These are phyloP conservation scores for Lagopus leucura DNA, from an alignment of 2,113 vertebrate genomes.

Conservation along the genomic window DNA sequence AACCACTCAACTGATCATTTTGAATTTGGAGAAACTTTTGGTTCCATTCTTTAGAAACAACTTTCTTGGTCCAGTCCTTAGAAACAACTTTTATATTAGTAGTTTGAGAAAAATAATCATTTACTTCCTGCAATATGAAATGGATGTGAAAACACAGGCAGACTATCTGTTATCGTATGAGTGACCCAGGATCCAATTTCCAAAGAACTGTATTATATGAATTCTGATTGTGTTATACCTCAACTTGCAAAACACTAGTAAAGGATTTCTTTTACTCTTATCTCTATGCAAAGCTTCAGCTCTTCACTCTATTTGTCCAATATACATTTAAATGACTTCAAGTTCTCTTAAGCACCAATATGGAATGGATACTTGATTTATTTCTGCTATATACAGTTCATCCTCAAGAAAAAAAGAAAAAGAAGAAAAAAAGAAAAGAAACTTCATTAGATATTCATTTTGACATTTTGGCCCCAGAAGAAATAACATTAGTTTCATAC, in stretches of 20 bases:
- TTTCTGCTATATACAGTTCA: conserved; percentile 51
- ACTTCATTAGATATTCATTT: conserved; percentile 75
- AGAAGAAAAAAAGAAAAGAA: neutral
- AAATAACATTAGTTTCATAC: conserved; percentile 76
- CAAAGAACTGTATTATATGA: conserved; percentile 7
- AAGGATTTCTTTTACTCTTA: conserved; percentile 59
- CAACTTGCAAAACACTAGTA: conserved; percentile 32
- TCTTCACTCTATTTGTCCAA: conserved; percentile 50
- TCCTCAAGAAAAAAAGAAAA: neutral
- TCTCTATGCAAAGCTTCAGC: conserved; percentile 41
- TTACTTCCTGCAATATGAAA: neutral
- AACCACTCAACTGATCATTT: neutral
- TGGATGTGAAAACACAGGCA: neutral
- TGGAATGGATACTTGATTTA: conserved; percentile 71
- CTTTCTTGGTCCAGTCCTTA: neutral
- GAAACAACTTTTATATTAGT: neutral
- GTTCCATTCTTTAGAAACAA: neutral
- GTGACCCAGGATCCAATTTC: neutral
- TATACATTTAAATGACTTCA: conserved; percentile 64
- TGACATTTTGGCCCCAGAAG: conserved; percentile 76
- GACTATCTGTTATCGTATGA: neutral
- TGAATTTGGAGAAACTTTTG: neutral
- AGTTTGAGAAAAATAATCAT: neutral
- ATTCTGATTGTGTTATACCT: conserved; percentile 7
- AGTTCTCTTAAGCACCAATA: conserved; percentile 3